A percentile compares a stretch with the other conserved stretches of the same genome.
Evolutionary conservation across 37 sponge, comb jelly and placozoan species (phyloP).

Genomic region (Spongia lamella): DNA sequence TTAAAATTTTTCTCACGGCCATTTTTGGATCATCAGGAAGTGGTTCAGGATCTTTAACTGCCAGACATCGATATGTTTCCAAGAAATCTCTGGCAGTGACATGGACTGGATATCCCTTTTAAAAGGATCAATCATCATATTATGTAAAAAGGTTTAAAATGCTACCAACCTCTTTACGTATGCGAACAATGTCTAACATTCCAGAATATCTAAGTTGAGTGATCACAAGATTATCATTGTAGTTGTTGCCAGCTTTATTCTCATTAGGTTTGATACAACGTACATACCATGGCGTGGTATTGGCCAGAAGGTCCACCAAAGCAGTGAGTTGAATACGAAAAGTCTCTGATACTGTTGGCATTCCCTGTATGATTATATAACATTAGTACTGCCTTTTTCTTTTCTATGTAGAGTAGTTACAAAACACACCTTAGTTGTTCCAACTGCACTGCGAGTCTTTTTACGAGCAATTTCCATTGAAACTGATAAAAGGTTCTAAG

Average conservation of each 20-base stretch:
- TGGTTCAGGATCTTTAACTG: conserved; percentile 57
- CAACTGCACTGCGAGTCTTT: conserved; percentile 62
- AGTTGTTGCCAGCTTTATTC: conserved; percentile 38
- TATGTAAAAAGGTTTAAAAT: not conserved
- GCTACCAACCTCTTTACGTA: conserved; percentile 74
- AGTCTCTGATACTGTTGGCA: conserved; percentile 90
- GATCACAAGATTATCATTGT: conserved; percentile 86
- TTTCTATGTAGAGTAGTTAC: no score
- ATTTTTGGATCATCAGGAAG: conserved; percentile 71
- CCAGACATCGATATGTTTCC: conserved; percentile 88
- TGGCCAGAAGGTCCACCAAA: conserved; percentile 83
- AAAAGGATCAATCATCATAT: not conserved
- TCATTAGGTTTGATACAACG: conserved; percentile 92
- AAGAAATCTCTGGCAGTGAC: conserved; percentile 84
- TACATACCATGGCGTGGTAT: conserved; percentile 94
- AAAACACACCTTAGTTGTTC: conserved; percentile 59
- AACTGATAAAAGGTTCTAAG: conserved; percentile 69
- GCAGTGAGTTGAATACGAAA: conserved; percentile 89
- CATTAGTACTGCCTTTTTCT: no score
- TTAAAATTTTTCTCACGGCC: conserved; percentile 72
- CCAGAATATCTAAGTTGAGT: conserved; percentile 92
- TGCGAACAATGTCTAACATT: conserved; percentile 90
- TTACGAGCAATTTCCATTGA: conserved; percentile 69
- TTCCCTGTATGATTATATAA: conserved; percentile 53
- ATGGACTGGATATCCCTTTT: conserved; percentile 95